These are phyloP conservation scores for Antheraea pernyi DNA, from an alignment of 1,140 invertebrate genomes.

Conservation along the genomic window DNA sequence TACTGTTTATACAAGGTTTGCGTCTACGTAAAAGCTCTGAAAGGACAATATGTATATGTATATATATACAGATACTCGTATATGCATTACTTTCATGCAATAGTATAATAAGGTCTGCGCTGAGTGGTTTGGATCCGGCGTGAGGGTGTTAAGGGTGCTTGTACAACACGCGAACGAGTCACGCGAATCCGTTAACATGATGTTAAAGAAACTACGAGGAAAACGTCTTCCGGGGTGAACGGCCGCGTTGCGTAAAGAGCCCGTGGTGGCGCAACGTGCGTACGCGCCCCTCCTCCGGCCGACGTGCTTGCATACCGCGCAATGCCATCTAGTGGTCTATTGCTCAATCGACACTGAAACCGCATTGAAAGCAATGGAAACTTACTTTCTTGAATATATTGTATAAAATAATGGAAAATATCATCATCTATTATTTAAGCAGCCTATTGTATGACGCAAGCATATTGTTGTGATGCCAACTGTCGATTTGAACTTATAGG, in stretches of 20 bases:
- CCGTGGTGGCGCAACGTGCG: constrained; percentile 59
- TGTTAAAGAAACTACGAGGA: constrained; percentile 74
- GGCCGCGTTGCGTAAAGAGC: constrained; percentile 72
- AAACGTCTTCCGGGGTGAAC: constrained; percentile 77
- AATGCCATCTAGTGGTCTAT: constrained; percentile 37
- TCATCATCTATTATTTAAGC: not conserved
- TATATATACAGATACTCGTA: too few species aligned
- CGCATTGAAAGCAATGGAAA: not conserved
- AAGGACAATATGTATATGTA: too few species aligned
- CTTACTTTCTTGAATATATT: not conserved
- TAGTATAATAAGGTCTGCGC: constrained; percentile 46
- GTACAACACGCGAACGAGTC: constrained; percentile 59
- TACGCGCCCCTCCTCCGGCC: constrained; percentile 33
- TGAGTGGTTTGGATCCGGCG: constrained; percentile 40
- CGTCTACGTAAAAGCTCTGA: too few species aligned
- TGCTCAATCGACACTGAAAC: constrained; percentile 11
- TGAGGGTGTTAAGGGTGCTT: constrained; percentile 45
- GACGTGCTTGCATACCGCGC: constrained; percentile 20
- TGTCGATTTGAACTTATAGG: too few species aligned
- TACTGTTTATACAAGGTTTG: too few species aligned
- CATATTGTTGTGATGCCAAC: not conserved
- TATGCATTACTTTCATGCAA: constrained; percentile 29
- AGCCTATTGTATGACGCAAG: not conserved
- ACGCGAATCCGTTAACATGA: constrained; percentile 71
- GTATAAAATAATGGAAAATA: not conserved